A percentile compares a stretch with the other conserved stretches of the same genome.
phyloP scores from a whole-genome alignment of 2,113 vertebrate species.

The Numenius arquata region DNA sequence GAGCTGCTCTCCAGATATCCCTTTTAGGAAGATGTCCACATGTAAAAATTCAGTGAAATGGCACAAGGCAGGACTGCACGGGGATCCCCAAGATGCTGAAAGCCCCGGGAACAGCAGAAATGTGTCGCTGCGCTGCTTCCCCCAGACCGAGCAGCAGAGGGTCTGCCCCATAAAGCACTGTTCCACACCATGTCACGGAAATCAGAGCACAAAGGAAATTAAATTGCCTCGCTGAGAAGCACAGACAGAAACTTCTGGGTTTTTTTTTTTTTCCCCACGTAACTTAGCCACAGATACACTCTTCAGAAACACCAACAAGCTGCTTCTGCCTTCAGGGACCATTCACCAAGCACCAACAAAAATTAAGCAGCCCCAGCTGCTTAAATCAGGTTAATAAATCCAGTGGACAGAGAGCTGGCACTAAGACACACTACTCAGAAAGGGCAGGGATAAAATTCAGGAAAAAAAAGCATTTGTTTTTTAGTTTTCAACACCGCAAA shows the following conservation, averaged over 20 bases:
- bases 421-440: background rate
- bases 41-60: no score
- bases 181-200: accelerated
- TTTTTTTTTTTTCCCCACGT: background rate
- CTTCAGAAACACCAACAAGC: background rate
- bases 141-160: background rate
- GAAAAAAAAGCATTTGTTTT: background rate
- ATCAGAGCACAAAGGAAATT: background rate
- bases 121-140: background rate
- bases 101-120: background rate
- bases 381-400: background rate
- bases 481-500: background rate
- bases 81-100: background rate
- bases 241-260: background rate
- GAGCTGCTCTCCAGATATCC: background rate
- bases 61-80: background rate
- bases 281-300: background rate
- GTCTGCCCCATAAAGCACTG: background rate
- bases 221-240: background rate
- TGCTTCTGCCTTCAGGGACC: background rate
- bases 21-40: background rate
- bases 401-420: background rate
- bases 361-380: background rate
- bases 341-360: background rate
- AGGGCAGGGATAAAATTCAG: background rate